Percentiles rank a stretch among this genome's conserved stretches.
These are phyloP conservation scores for Tursiops truncatus DNA, from an alignment of 2,113 vertebrate species.

Conservation along the genomic window DNA sequence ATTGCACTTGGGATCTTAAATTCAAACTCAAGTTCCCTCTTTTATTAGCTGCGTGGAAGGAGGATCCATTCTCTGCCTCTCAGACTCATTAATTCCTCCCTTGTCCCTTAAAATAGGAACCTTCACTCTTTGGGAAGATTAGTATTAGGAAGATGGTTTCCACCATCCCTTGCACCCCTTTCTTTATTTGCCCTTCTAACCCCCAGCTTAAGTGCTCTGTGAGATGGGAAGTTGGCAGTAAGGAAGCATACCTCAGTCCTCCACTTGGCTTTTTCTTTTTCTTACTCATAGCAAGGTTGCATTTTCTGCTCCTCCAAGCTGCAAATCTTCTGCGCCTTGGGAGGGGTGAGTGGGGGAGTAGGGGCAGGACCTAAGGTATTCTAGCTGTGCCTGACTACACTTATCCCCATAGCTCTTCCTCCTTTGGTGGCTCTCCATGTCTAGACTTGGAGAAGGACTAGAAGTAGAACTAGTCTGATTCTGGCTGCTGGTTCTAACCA, in stretches of 20 bases:
- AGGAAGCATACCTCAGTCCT: not conserved
- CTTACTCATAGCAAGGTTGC: not conserved
- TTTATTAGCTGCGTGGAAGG: not conserved
- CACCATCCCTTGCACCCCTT: not conserved
- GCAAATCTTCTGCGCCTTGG: not conserved
- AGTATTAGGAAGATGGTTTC: not conserved
- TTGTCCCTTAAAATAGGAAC: not conserved
- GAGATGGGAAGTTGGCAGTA: not conserved
- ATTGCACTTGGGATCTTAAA: not conserved
- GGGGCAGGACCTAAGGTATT: not conserved
- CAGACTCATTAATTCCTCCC: not conserved
- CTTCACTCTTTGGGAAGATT: not conserved
- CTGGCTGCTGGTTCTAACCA: not conserved
- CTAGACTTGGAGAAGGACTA: not conserved
- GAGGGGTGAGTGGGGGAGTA: not conserved
- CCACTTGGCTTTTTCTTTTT: not conserved
- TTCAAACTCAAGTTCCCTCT: not conserved
- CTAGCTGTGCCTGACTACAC: not conserved
- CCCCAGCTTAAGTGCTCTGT: not conserved
- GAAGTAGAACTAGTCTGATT: not conserved
- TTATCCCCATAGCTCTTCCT: not conserved
- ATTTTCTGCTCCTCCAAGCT: not conserved
- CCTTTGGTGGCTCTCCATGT: not conserved
- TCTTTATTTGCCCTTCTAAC: not conserved
- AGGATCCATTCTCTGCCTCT: conserved; percentile 1